phyloP scores from a whole-genome alignment of 1,140 invertebrate species.

The Heterodera schachtii region DNA sequence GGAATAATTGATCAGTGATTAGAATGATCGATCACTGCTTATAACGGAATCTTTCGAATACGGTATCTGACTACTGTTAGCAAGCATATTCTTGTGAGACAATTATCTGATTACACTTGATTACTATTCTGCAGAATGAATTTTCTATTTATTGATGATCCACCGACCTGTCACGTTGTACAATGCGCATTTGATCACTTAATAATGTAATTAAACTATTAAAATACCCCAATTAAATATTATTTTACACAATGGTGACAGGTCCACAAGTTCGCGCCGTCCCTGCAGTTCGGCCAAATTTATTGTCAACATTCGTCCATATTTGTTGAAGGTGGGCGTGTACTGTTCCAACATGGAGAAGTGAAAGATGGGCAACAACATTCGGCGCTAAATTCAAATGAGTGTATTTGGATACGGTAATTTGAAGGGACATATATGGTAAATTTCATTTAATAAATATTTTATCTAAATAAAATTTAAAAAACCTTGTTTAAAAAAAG shows the following conservation, averaged over 20 bases:
- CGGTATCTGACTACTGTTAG: too few species aligned
- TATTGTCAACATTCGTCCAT: neutral
- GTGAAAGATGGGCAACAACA: neutral
- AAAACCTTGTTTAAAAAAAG: too few species aligned
- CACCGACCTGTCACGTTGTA: neutral
- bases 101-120: too few species aligned
- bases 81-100: too few species aligned
- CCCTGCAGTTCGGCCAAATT: neutral
- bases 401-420: too few species aligned
- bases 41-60: too few species aligned
- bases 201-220: neutral
- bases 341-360: neutral
- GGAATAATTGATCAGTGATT: too few species aligned
- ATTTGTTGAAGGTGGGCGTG: neutral
- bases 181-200: neutral
- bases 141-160: neutral
- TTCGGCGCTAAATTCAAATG: neutral
- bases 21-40: too few species aligned
- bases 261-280: neutral
- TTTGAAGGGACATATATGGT: too few species aligned
- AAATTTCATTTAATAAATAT: too few species aligned
- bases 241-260: conserved; percentile 19
- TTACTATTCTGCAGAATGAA: too few species aligned
- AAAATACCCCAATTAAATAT: neutral
- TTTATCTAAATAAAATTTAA: too few species aligned